Percentiles rank a stretch among this genome's conserved stretches.
phyloP scores from a whole-genome alignment of 2,797 vertebrate species.

The Manis crassicaudata region DNA sequence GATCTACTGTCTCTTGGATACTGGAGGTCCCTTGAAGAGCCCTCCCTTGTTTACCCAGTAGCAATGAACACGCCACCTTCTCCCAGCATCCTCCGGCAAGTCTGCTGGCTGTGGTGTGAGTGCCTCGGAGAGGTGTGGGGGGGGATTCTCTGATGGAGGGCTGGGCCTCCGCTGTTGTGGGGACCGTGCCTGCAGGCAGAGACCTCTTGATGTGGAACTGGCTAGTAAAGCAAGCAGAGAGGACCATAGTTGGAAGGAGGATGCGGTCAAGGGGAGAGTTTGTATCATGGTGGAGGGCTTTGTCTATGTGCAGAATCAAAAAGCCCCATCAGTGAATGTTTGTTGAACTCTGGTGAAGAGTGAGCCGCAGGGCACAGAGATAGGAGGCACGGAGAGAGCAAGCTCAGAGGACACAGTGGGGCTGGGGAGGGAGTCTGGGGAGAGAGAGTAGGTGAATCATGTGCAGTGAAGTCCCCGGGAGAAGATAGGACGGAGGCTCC shows the following conservation, averaged over 20 bases:
- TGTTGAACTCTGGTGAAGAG: neutral
- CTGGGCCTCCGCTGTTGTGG: neutral
- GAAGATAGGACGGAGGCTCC: neutral
- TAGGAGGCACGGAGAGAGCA: neutral
- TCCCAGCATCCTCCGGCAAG: neutral
- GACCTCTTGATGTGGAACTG: neutral
- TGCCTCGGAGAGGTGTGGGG: neutral
- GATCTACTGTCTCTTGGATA: slow-evolving; percentile 35
- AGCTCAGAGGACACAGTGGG: neutral
- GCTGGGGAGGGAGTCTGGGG: neutral
- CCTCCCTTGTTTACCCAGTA: slow-evolving; percentile 46
- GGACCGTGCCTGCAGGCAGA: neutral
- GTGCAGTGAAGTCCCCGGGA: neutral
- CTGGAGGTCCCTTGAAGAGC: neutral
- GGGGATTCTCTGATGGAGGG: neutral
- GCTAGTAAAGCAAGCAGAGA: neutral
- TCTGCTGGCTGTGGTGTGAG: neutral
- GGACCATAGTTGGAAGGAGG: neutral
- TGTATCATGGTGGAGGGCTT: neutral
- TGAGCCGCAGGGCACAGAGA: neutral
- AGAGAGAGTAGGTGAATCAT: neutral
- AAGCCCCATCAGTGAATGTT: neutral
- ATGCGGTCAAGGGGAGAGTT: neutral
- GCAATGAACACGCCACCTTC: neutral
- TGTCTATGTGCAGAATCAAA: neutral